Conservation (phyloP, 2,888 invertebrate species). For the Pteria penguin region DNA sequence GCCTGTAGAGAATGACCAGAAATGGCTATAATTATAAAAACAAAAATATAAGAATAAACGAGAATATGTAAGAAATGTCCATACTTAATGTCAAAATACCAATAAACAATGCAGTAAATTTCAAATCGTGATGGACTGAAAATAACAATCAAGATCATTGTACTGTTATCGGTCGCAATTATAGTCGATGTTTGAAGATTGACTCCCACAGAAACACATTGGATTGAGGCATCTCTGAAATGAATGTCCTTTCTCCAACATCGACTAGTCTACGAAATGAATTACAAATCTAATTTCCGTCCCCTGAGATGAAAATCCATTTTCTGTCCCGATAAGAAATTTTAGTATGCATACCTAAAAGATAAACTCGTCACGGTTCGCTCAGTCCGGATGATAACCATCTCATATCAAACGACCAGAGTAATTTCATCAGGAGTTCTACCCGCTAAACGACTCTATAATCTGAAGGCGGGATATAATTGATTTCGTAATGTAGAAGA, state of each 20-base stretch:
- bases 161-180: too few relatives aligned
- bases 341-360: background rate
- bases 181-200: too few relatives aligned
- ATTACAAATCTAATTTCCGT: background rate
- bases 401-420: slow-evolving; percentile 8
- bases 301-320: background rate
- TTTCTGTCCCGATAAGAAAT: background rate
- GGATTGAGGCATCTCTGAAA: too few relatives aligned
- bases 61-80: too few relatives aligned
- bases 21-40: too few relatives aligned
- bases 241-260: background rate
- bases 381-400: background rate
- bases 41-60: too few relatives aligned
- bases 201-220: too few relatives aligned
- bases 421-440: background rate
- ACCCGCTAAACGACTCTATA: slow-evolving; percentile 2
- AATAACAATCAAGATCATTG: too few relatives aligned
- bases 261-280: background rate
- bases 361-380: slow-evolving; percentile 9
- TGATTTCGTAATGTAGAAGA: slow-evolving; percentile 10
- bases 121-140: too few relatives aligned
- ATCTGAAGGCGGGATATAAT: background rate
- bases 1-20: too few relatives aligned
- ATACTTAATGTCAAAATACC: too few relatives aligned
- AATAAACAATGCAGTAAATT: too few relatives aligned